Conservation (phyloP, 2,888 invertebrate genomes). For the Calephelis perditalis region DNA sequence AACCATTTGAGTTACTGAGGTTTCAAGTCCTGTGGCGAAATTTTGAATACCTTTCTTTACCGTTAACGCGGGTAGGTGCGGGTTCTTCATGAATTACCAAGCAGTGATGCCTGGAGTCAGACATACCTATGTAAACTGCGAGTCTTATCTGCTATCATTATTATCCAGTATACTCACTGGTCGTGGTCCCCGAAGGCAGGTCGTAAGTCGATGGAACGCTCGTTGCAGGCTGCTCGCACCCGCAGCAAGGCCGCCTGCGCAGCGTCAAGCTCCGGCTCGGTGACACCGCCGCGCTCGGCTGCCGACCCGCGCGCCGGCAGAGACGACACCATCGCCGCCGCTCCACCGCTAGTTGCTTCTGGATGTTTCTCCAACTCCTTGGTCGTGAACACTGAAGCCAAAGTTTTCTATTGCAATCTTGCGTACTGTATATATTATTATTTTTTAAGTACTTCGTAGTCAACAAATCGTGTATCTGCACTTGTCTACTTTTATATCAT, state of each 20-base stretch:
- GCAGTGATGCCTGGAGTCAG: no score
- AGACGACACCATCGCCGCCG: slow-evolving; percentile 58
- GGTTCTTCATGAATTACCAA: no score
- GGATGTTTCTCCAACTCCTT: slow-evolving; percentile 85
- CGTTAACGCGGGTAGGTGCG: no score
- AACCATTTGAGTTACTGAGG: no score
- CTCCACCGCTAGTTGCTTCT: slow-evolving; percentile 37
- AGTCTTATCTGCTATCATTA: no score
- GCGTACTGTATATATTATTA: no score
- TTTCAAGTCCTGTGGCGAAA: no score
- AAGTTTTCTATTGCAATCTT: neutral
- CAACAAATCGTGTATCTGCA: no score
- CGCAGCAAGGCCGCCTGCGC: slow-evolving; percentile 81
- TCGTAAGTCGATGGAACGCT: slow-evolving; percentile 80
- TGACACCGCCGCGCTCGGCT: slow-evolving; percentile 40
- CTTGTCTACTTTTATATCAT: no score
- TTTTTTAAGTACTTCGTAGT: no score
- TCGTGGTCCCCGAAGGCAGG: slow-evolving; percentile 85
- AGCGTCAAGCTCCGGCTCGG: slow-evolving; percentile 53
- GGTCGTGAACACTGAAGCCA: slow-evolving; percentile 77
- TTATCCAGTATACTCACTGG: slow-evolving; percentile 58
- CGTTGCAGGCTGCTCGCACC: slow-evolving; percentile 79
- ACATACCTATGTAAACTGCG: no score
- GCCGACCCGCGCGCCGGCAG: slow-evolving; percentile 68
- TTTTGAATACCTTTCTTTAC: no score